These are phyloP conservation scores for Lithophane semibrunnea DNA, from an alignment of 2,888 invertebrate species.

Conservation along the genomic window DNA sequence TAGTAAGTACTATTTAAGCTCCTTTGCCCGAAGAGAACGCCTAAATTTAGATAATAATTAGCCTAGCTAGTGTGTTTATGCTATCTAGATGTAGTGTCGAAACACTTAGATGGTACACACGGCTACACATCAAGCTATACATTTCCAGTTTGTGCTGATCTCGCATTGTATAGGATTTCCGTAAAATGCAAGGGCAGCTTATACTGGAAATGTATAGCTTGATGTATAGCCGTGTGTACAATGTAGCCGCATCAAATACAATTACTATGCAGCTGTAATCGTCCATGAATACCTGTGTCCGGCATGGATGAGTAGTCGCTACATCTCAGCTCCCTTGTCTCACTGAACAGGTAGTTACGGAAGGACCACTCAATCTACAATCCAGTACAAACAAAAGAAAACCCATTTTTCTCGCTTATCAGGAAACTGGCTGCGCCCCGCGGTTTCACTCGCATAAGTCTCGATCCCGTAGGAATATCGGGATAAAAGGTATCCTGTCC, in stretches of 20 bases:
- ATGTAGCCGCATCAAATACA: slow-evolving; percentile 17
- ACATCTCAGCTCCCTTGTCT: slow-evolving; percentile 38
- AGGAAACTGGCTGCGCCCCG: too few species aligned
- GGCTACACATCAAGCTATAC: too few species aligned
- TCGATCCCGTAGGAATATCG: too few species aligned
- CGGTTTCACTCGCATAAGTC: too few species aligned
- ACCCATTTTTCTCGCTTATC: too few species aligned
- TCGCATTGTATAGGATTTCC: too few species aligned
- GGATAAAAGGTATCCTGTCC: too few species aligned
- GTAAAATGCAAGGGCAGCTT: too few species aligned
- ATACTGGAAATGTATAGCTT: too few species aligned
- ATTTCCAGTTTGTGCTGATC: too few species aligned
- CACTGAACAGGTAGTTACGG: background rate
- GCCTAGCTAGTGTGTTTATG: background rate
- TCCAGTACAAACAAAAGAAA: too few species aligned
- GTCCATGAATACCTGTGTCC: slow-evolving; percentile 56
- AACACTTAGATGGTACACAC: slow-evolving; percentile 3
- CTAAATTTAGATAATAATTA: background rate
- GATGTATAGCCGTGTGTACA: background rate
- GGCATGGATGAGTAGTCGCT: slow-evolving; percentile 47
- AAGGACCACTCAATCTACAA: slow-evolving; percentile 6
- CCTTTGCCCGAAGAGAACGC: too few species aligned
- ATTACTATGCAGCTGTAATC: slow-evolving; percentile 54
- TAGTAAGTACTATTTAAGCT: background rate
- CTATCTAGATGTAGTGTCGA: background rate